Conservation (phyloP, 2,888 invertebrate species). For the Hedya salicella region DNA sequence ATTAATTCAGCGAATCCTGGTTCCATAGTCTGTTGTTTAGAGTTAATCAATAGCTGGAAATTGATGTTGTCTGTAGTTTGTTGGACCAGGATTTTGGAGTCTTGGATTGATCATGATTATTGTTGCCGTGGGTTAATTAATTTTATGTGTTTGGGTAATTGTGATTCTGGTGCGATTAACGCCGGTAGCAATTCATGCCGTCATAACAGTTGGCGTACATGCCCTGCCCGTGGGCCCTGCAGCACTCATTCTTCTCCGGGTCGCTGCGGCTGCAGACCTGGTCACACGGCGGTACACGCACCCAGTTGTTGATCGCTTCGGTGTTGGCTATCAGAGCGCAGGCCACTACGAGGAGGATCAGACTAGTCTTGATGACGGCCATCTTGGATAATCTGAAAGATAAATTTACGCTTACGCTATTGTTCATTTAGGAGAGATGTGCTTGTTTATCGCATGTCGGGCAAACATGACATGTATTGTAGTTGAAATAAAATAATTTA, state of each 20-base stretch:
- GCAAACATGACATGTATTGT: too few relatives aligned
- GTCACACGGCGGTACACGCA: constrained; percentile 8
- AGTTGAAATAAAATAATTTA: too few relatives aligned
- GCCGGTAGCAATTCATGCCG: constrained; percentile 21
- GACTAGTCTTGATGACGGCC: constrained; percentile 16
- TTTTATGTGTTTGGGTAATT: background rate
- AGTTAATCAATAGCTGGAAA: too few relatives aligned
- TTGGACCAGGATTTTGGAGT: too few relatives aligned
- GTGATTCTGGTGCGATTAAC: background rate
- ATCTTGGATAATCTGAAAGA: background rate
- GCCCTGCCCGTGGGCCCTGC: constrained; percentile 11
- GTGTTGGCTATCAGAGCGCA: constrained; percentile 19
- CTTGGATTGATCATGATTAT: too few relatives aligned
- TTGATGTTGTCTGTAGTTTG: too few relatives aligned
- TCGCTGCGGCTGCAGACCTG: constrained; percentile 14
- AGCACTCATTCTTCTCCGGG: constrained; percentile 18
- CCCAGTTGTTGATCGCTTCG: constrained; percentile 23
- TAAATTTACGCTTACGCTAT: background rate
- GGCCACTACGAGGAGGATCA: constrained; percentile 16
- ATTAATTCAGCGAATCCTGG: too few relatives aligned
- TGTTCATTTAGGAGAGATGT: too few relatives aligned
- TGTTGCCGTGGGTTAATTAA: background rate
- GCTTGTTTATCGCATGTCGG: too few relatives aligned
- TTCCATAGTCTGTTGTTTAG: too few relatives aligned
- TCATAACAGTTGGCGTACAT: constrained; percentile 1